Base-by-base conservation (phyloP, 2,113 vertebrate species). In the Ptilonorhynchus violaceus region DNA sequence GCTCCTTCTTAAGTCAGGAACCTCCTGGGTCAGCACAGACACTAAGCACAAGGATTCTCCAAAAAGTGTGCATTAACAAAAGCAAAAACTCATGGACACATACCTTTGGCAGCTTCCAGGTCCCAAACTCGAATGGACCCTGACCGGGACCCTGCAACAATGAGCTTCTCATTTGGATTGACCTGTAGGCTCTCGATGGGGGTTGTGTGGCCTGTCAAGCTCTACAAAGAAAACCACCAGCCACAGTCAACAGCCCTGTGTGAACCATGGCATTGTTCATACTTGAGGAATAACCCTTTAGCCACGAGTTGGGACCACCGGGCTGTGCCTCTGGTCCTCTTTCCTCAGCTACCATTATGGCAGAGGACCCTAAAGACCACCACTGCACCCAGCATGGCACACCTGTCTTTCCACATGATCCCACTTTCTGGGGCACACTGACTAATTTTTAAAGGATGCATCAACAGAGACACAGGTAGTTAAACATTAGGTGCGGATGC, bases 71-170 rank as follows among this genome's bases (percentile, higher is more conserved):
- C 10, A 22, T 15, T 39, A 55, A 39, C 27, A 69, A 31, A 76
- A 67, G 13, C 8, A 27, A n/a, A 66, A 64, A 35, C 27, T 67
- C 39, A 18, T 1, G 47, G 59, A 62, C n/a, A 93, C 98, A 89
- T 98, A 99, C 99, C 99, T 98, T 99, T 99, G 69, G 99, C 99
- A 91, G 99, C 99, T 98, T 99, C 99, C 97, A 99, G 98, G 95
- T 99, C 99, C 99, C 99, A 99, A 69, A 99, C 97, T 10, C 99
- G 98, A 92, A 99, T 98, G 49, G 99, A 99, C 44, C 99, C 99
- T 0, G 99, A 99, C 93, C 99, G 99, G 14, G 99, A 99, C 25
- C 99, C 99, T 4, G 99, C 98, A 33, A 99, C 99, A 13, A 99
- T 98, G 92, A 99, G 98, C 78, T 99, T 99, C 97, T 99, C 99